Conservation (phyloP, 35 echinoderm and acorn worm genomes). For the Lytechinus variegatus region DNA sequence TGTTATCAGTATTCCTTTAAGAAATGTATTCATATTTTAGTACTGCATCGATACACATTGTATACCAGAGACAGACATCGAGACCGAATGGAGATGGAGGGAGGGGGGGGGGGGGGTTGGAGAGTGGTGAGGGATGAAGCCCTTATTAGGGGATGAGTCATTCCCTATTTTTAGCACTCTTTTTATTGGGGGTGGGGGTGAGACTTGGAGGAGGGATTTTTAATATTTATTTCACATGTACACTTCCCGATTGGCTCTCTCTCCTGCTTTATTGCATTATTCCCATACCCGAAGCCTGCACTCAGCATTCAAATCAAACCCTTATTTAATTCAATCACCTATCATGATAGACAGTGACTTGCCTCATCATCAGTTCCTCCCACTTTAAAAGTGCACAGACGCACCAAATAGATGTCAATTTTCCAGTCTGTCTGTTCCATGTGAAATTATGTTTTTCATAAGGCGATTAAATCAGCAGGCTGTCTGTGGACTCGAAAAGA, state of each 20-base stretch:
- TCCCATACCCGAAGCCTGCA: neutral
- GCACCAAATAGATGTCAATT: neutral
- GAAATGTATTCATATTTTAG: neutral
- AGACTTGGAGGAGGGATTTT: too few relatives aligned
- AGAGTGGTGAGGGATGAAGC: neutral
- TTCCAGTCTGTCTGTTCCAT: neutral
- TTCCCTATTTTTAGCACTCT: neutral
- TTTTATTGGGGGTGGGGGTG: neutral
- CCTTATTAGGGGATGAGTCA: neutral
- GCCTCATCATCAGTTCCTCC: neutral
- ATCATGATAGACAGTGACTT: neutral
- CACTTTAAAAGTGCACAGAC: neutral
- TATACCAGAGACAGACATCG: neutral
- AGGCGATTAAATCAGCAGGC: neutral
- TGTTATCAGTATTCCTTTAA: neutral
- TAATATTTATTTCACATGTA: too few relatives aligned
- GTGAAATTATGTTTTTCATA: neutral
- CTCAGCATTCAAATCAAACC: neutral
- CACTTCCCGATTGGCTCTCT: neutral
- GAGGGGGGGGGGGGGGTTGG: neutral
- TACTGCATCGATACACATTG: neutral
- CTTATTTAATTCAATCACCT: neutral
- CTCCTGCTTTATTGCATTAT: neutral
- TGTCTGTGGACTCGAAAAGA: neutral
- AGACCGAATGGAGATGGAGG: too few relatives aligned